Percentiles rank a stretch among this genome's conserved stretches.
Conservation (phyloP, 1,140 invertebrate species). For the Drosophila prosaltans region DNA sequence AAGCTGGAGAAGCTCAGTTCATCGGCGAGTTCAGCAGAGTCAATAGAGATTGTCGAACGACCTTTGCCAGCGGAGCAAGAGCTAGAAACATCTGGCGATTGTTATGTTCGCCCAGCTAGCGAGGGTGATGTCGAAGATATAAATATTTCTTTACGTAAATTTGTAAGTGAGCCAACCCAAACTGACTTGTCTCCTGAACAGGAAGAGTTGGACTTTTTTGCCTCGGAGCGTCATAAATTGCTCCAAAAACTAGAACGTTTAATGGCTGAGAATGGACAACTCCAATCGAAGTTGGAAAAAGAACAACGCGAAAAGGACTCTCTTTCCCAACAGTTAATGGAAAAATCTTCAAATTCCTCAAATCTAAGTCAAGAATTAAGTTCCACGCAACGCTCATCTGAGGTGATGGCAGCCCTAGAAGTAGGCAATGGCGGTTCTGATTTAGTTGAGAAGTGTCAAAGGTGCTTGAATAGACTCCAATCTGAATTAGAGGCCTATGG, state of each 20-base stretch:
- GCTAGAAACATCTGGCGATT: constrained; percentile 85
- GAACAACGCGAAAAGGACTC: constrained; percentile 45
- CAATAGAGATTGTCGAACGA: constrained; percentile 88
- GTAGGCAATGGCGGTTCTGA: constrained; percentile 49
- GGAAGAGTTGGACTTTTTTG: constrained; percentile 86
- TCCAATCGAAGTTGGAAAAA: constrained; percentile 68
- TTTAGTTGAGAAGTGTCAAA: constrained; percentile 75
- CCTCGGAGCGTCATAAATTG: constrained; percentile 87
- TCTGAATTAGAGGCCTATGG: constrained; percentile 77
- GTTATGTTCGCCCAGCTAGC: constrained; percentile 81
- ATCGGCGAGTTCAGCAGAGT: constrained; percentile 87
- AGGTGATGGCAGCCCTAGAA: constrained; percentile 69
- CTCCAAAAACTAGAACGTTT: constrained; percentile 88
- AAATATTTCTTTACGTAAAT: constrained; percentile 60
- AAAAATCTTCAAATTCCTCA: constrained; percentile 37
- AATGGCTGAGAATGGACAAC: constrained; percentile 85
- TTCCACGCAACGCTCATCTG: constrained; percentile 74
- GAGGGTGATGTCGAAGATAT: constrained; percentile 34
- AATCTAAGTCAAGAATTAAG: constrained; percentile 74
- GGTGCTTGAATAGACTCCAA: constrained; percentile 64
- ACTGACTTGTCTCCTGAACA: constrained; percentile 72
- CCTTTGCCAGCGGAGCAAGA: constrained; percentile 85
- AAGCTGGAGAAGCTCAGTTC: constrained; percentile 88
- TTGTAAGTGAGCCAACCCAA: constrained; percentile 71
- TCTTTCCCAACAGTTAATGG: constrained; percentile 51